phyloP scores from a whole-genome alignment of 1,140 invertebrate species.

The Drosophila mayri region DNA sequence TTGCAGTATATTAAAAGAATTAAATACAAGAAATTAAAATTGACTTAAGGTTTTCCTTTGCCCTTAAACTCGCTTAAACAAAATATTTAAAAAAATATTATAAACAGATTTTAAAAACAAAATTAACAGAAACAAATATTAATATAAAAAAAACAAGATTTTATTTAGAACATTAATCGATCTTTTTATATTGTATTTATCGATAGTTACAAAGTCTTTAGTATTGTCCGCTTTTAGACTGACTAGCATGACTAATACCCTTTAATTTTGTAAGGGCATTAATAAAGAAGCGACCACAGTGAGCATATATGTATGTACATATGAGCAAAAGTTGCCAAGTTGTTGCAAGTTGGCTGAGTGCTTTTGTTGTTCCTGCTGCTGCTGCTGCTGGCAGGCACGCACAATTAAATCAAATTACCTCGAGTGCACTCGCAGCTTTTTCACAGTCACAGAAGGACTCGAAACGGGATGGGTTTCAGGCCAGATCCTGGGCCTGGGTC shows the following conservation, averaged over 20 bases:
- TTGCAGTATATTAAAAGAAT: not conserved
- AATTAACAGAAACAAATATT: too few species aligned
- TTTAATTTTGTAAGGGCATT: slow-evolving; percentile 5
- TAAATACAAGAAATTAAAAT: not conserved
- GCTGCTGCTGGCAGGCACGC: slow-evolving; percentile 57
- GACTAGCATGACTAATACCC: not conserved
- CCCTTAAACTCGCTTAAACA: too few species aligned
- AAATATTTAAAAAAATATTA: too few species aligned
- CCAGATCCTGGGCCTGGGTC: slow-evolving; percentile 12
- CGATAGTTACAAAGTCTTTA: not conserved
- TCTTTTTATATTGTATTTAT: not conserved
- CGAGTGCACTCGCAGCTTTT: slow-evolving; percentile 75
- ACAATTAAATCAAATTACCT: slow-evolving; percentile 84
- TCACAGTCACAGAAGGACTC: slow-evolving; percentile 41
- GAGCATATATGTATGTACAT: slow-evolving; percentile 34
- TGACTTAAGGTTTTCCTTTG: too few species aligned
- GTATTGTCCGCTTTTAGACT: not conserved
- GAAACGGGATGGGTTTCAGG: slow-evolving; percentile 3
- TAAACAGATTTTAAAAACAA: too few species aligned
- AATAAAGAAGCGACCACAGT: slow-evolving; percentile 16
- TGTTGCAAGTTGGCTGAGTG: slow-evolving; percentile 31
- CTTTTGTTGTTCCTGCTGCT: slow-evolving; percentile 32
- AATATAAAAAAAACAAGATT: not conserved
- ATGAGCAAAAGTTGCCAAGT: slow-evolving; percentile 45
- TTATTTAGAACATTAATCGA: not conserved